Base-by-base conservation (phyloP, 2,888 invertebrate genomes). In the Crocallis elinguaria region DNA sequence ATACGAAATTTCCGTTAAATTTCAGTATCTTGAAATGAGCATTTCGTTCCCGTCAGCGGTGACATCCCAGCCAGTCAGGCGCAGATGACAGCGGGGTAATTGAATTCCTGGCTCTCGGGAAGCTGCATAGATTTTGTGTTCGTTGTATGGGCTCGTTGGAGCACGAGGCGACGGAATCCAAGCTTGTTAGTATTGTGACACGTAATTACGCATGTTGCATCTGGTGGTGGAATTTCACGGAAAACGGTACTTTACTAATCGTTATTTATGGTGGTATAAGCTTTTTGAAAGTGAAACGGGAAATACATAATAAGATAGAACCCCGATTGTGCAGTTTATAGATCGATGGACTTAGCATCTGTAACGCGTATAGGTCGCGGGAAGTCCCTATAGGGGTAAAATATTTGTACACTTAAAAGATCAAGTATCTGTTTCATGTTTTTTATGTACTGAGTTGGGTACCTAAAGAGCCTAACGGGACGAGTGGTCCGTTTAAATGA, bases 81-180 rank as follows among this genome's bases (percentile, higher is more conserved):
- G 37, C 25, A 41, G 19, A 14, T 38, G 57, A 58, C 57, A 50
- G 39, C 29, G 32, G 48, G n/a, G 27, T 61, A 58, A 61, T 61
- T 61, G 57, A 52, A 61, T 61, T 61, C 48, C 32, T 39, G 49
- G 41, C 50, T 36, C 35, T 43, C 32, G 51, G 21, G 39, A 41
- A 33, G 27, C 16, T 13, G 2, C 16, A 16, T 17, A 29, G 11
- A 9, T 29, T 17, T 1, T 11, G 13, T 23, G 14, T 25, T 4
- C 38, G 6, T 5, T 6, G 23, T 8, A 1, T 23, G 23, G 6
- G 23, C 7, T n/a, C 25, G 25, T n/a, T n/a, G 25, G 9, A 9
- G n/a, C 25, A 25, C 29, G 19, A 41, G 30, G 19, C 21, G 42
- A 32, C 42, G 13, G 19, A 32, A 32, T 29, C 29, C 41, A 16